Conservation (phyloP, 2,797 vertebrate species). For the Cottoperca gobio region DNA sequence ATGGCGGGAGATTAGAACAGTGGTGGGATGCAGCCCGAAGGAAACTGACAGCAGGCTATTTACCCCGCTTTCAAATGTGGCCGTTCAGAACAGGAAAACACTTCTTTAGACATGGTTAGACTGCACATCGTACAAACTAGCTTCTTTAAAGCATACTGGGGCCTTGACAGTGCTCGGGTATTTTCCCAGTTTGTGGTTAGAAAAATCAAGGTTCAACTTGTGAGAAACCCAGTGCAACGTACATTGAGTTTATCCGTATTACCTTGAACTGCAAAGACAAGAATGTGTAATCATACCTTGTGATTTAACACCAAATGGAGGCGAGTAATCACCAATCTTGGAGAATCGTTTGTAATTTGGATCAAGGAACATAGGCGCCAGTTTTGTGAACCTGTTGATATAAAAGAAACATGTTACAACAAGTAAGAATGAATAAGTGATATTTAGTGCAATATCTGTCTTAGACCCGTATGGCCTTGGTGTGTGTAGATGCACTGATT, state of each 20-base stretch:
- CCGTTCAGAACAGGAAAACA: background rate
- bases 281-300: conserved; percentile 85
- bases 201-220: background rate
- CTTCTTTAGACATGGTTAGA: background rate
- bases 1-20: background rate
- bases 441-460: conserved; percentile 12
- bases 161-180: background rate
- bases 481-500: conserved; percentile 45
- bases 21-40: background rate
- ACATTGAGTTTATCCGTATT: background rate
- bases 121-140: background rate
- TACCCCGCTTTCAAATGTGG: too few relatives aligned
- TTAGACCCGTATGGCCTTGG: conserved; percentile 20
- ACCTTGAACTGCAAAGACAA: background rate
- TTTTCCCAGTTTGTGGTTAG: background rate
- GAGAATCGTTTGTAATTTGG: conserved; percentile 89
- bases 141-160: background rate
- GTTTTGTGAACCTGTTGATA: conserved; percentile 88
- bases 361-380: conserved; percentile 92
- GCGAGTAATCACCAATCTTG: conserved; percentile 87
- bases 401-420: conserved; percentile 58
- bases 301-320: conserved; percentile 93
- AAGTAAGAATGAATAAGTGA: conserved; percentile 8
- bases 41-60: background rate
- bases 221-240: background rate